Evolutionary conservation across 2,888 invertebrate genomes (phyloP).

Genomic region (Scaptomyza cyrtandrae): DNA sequence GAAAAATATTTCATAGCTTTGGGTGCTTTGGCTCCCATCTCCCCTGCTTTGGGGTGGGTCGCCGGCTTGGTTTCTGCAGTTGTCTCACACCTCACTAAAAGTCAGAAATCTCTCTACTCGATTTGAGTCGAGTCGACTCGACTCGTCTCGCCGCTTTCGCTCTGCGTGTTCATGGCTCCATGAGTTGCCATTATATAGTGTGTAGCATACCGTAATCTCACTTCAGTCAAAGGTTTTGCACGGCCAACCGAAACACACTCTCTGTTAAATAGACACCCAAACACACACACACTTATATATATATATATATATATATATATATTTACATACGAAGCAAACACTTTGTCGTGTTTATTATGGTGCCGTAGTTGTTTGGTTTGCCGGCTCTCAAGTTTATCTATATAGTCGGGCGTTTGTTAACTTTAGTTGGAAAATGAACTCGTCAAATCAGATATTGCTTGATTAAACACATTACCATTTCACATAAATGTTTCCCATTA

Average conservation of each 20-base stretch:
- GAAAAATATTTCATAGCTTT: slow-evolving; percentile 78
- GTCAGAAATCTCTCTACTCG: slow-evolving; percentile 28
- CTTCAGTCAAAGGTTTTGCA: slow-evolving; percentile 75
- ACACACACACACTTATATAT: slow-evolving; percentile 10
- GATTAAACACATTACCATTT: slow-evolving; percentile 41
- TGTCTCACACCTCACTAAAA: slow-evolving; percentile 50
- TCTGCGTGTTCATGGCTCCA: slow-evolving; percentile 55
- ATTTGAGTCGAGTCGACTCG: not conserved
- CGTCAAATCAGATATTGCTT: slow-evolving; percentile 43
- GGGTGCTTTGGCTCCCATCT: slow-evolving; percentile 27
- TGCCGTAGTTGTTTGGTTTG: slow-evolving; percentile 10
- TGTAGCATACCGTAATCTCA: slow-evolving; percentile 78
- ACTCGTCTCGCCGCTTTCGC: not conserved
- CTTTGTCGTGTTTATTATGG: slow-evolving; percentile 73
- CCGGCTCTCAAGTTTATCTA: slow-evolving; percentile 17
- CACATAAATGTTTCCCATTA: not conserved
- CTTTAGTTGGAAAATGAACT: slow-evolving; percentile 40
- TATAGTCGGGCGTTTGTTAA: slow-evolving; percentile 4
- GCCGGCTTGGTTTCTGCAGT: slow-evolving; percentile 30
- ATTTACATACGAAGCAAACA: slow-evolving; percentile 47
- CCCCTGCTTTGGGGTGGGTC: not conserved
- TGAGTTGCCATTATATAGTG: slow-evolving; percentile 64
- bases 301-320: slow-evolving; percentile 22
- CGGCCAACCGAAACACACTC: slow-evolving; percentile 53
- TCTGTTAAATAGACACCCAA: slow-evolving; percentile 20